These are phyloP conservation scores for Potorous gilbertii DNA, from an alignment of 2,797 vertebrate genomes.

Conservation along the genomic window DNA sequence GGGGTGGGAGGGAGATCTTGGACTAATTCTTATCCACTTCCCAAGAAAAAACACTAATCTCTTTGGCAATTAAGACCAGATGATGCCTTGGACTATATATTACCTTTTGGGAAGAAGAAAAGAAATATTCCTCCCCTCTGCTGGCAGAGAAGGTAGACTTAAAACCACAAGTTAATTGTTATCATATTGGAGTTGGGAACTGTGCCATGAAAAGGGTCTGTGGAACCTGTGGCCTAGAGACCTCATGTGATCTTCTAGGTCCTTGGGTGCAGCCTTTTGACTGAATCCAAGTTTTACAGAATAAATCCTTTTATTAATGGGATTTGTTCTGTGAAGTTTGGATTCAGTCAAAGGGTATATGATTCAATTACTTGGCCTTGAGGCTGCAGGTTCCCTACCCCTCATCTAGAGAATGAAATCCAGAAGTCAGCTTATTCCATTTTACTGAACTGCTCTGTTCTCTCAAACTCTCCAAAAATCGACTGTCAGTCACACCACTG, in stretches of 20 bases:
- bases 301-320: no score
- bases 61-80: not conserved
- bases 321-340: no score
- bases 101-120: not conserved
- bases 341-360: no score
- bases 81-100: not conserved
- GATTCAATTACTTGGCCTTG: no score
- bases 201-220: not conserved
- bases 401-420: not conserved
- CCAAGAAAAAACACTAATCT: not conserved
- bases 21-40: not conserved
- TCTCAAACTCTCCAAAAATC: not conserved
- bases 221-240: no score
- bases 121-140: conserved; percentile 3
- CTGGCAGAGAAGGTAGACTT: not conserved
- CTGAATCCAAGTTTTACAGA: no score
- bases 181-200: not conserved
- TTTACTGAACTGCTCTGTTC: not conserved
- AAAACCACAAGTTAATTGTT: not conserved
- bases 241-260: no score
- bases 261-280: no score
- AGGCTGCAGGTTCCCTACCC: no score
- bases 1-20: not conserved
- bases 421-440: not conserved
- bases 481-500: not conserved